These are phyloP conservation scores for Leptopilina drosophilae DNA, from an alignment of 2,888 invertebrate species.

Conservation along the genomic window DNA sequence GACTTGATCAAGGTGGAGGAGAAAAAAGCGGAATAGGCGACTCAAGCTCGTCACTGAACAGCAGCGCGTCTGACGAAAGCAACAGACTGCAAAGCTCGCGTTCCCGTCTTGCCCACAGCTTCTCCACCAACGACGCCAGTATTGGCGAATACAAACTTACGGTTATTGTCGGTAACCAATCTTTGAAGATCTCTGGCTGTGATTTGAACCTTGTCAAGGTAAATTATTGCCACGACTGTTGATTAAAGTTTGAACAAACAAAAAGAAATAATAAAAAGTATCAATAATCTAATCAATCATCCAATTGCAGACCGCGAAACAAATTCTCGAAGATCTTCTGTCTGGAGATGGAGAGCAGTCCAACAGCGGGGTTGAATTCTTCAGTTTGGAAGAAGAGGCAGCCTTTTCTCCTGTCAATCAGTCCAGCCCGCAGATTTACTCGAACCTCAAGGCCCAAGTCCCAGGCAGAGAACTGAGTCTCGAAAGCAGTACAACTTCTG, in stretches of 20 bases:
- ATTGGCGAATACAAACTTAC: constrained; percentile 93
- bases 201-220: constrained; percentile 92
- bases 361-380: constrained; percentile 70
- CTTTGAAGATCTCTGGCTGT: constrained; percentile 90
- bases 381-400: constrained; percentile 72
- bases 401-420: constrained; percentile 58
- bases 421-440: constrained; percentile 58
- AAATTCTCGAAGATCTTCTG: constrained; percentile 92
- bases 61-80: constrained; percentile 84
- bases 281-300: too few species aligned
- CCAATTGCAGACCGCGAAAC: constrained; percentile 86
- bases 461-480: constrained; percentile 65
- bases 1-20: constrained; percentile 81
- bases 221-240: constrained; percentile 42
- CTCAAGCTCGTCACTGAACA: constrained; percentile 88
- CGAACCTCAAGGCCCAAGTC: constrained; percentile 59
- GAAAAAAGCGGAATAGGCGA: constrained; percentile 81
- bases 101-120: constrained; percentile 85
- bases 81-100: constrained; percentile 78
- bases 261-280: too few species aligned
- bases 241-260: too few species aligned
- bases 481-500: constrained; percentile 69
- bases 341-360: constrained; percentile 70
- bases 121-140: constrained; percentile 90
- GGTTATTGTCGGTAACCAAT: constrained; percentile 89